Evolutionary conservation across 2,888 invertebrate species (phyloP).

Genomic region (Siphlonurus alternatus): DNA sequence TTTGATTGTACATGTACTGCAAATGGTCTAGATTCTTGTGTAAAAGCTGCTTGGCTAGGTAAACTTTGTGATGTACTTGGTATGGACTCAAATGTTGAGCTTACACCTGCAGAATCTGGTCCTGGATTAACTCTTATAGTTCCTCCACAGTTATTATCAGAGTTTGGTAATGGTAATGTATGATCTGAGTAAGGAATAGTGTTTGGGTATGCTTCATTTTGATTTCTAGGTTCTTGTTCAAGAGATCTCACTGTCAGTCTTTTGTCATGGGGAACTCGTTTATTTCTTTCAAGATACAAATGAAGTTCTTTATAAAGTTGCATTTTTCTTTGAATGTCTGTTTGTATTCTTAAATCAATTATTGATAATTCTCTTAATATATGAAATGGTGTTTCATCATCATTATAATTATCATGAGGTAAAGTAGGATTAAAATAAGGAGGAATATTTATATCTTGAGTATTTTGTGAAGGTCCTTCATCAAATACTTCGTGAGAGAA

Average conservation of each 20-base stretch:
- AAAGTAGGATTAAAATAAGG: background rate
- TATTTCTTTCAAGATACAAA: no score
- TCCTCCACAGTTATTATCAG: background rate
- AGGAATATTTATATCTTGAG: background rate
- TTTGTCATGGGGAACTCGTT: no score
- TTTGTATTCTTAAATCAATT: background rate
- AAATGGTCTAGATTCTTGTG: background rate
- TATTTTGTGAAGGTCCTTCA: background rate
- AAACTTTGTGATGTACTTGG: no score
- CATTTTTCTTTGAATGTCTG: background rate
- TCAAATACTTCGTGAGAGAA: background rate
- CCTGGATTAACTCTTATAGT: background rate
- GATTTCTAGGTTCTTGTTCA: background rate
- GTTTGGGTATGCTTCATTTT: no score
- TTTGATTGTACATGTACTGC: background rate
- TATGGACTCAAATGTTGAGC: no score
- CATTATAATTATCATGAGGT: background rate
- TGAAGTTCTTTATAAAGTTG: background rate
- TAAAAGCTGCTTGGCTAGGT: background rate
- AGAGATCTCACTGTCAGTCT: no score
- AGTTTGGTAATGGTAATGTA: background rate
- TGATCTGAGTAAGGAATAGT: background rate
- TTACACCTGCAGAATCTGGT: background rate
- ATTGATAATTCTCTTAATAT: background rate
- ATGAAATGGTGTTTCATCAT: background rate